phyloP scores from a whole-genome alignment of 1,140 invertebrate species.

The Thalassaphorura encarpata region DNA sequence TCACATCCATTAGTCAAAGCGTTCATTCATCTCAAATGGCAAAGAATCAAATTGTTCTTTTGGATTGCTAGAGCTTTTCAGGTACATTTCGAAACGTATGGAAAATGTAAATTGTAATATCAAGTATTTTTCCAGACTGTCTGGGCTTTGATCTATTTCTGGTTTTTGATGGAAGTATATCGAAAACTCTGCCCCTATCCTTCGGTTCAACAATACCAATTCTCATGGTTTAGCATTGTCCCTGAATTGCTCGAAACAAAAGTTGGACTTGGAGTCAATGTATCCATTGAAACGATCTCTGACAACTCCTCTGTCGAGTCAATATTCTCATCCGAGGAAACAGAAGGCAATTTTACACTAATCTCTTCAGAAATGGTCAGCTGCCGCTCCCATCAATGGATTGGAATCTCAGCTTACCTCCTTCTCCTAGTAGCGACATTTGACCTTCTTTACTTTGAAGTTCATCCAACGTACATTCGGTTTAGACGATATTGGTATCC shows the following conservation, averaged over 20 bases:
- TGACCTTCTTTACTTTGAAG: neutral
- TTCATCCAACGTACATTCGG: neutral
- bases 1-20: neutral
- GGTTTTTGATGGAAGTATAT: neutral
- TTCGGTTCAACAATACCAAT: neutral
- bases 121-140: neutral
- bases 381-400: neutral
- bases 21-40: slow-evolving; percentile 1
- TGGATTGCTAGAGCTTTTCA: neutral
- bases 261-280: neutral
- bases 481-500: slow-evolving; percentile 4
- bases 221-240: neutral
- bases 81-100: too few relatives aligned
- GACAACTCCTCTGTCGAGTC: neutral
- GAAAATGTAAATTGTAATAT: too few relatives aligned
- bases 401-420: neutral
- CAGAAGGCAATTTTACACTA: neutral
- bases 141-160: neutral
- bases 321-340: neutral
- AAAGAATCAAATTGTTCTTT: neutral
- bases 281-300: neutral
- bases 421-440: neutral
- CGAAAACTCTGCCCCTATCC: neutral
- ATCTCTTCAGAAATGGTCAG: neutral
- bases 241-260: too few relatives aligned